Evolutionary conservation across 2,113 vertebrate species (phyloP).

Genomic region (Scophthalmus maximus): DNA sequence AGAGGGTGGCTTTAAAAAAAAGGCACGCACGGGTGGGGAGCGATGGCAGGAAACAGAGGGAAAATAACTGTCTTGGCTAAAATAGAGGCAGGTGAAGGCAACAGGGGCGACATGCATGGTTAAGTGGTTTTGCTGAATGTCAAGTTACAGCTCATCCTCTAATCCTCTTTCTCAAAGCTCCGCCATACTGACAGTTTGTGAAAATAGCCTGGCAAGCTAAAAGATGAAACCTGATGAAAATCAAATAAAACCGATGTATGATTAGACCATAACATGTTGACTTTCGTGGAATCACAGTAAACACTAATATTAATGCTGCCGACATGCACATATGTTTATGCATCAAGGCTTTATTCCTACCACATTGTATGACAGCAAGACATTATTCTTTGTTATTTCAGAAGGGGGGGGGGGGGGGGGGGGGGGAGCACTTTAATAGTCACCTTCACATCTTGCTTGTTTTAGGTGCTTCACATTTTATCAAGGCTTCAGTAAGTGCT

Average conservation of each 20-base stretch:
- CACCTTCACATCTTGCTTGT: background rate
- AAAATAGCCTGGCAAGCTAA: background rate
- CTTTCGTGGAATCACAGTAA: background rate
- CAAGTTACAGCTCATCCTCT: conserved; percentile 48
- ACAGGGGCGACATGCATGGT: conserved; percentile 45
- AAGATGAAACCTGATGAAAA: conserved; percentile 5
- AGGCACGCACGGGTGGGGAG: background rate
- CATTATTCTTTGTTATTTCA: background rate
- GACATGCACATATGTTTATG: background rate
- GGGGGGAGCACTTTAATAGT: background rate
- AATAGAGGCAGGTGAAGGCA: conserved; percentile 43
- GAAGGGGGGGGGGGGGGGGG: background rate
- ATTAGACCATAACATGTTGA: background rate
- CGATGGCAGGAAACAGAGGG: conserved; percentile 3
- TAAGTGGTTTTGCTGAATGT: conserved; percentile 62
- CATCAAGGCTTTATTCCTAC: conserved; percentile 6
- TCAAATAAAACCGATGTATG: background rate
- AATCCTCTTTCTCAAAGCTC: conserved; percentile 39
- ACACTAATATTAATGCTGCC: background rate
- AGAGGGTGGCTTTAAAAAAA: conserved; percentile 26
- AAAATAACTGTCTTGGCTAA: conserved; percentile 20
- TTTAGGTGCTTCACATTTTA: background rate
- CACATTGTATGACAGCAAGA: background rate
- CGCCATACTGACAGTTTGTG: conserved; percentile 20
- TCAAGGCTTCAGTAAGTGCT: background rate